Conservation (phyloP, 2,888 invertebrate genomes). For the Phorcus lineatus region DNA sequence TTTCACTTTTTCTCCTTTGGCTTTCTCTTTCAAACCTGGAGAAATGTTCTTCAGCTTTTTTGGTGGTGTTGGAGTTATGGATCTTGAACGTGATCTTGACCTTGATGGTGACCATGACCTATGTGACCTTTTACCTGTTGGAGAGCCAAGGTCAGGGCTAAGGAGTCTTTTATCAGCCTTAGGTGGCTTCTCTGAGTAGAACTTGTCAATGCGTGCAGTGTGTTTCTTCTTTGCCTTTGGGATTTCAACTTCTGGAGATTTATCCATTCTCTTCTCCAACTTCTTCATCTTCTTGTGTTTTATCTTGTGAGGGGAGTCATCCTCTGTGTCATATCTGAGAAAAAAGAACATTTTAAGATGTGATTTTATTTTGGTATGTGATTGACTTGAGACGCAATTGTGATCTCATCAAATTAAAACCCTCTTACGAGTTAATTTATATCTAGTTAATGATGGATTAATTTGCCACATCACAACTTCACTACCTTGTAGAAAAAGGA, state of each 20-base stretch:
- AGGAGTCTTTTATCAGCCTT: conserved; percentile 19
- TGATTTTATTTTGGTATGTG: not conserved
- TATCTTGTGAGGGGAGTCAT: conserved; percentile 46
- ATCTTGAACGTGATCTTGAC: conserved; percentile 45
- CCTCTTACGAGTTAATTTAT: too few relatives aligned
- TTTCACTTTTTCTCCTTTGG: conserved; percentile 45
- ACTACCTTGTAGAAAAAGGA: too few relatives aligned
- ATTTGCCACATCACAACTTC: too few relatives aligned
- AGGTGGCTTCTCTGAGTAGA: conserved; percentile 8
- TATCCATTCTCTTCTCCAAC: conserved; percentile 21
- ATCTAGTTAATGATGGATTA: too few relatives aligned
- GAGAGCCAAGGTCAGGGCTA: not conserved
- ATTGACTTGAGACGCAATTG: too few relatives aligned
- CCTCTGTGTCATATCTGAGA: conserved; percentile 43
- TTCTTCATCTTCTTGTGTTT: conserved; percentile 62
- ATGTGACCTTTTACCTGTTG: conserved; percentile 26
- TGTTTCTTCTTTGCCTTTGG: conserved; percentile 34
- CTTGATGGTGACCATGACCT: conserved; percentile 40
- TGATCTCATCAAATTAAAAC: not conserved
- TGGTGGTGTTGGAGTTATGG: conserved; percentile 48
- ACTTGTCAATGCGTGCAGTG: conserved; percentile 23
- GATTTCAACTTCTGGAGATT: conserved; percentile 15
- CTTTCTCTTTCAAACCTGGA: conserved; percentile 31
- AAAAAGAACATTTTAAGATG: not conserved
- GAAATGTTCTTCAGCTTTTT: conserved; percentile 45